Conservation (phyloP, 2,888 invertebrate genomes). For the Pollenia amentaria region DNA sequence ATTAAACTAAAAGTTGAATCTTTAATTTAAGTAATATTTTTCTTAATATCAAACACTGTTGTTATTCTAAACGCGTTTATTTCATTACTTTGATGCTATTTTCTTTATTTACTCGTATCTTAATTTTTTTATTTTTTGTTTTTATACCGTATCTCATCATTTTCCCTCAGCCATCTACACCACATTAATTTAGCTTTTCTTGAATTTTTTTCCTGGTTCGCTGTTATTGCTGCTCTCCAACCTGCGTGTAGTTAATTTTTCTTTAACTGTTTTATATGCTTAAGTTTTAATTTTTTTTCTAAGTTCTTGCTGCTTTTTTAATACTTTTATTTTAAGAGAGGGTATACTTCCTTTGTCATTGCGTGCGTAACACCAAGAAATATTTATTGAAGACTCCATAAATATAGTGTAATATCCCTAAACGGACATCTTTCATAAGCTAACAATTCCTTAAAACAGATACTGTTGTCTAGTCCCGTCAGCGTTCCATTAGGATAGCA, state of each 20-base stretch:
- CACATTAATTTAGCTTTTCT: constrained; percentile 14
- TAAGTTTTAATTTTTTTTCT: constrained; percentile 37
- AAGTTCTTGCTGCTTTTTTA: constrained; percentile 12
- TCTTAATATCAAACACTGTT: constrained; percentile 32
- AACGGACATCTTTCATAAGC: too few relatives aligned
- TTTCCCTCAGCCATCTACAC: neutral
- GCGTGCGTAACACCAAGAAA: too few relatives aligned
- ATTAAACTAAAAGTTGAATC: too few relatives aligned
- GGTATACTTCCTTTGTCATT: too few relatives aligned
- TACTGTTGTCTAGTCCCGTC: too few relatives aligned
- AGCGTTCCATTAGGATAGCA: too few relatives aligned
- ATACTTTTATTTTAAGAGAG: too few relatives aligned
- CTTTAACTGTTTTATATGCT: constrained; percentile 61
- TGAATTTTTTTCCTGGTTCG: neutral
- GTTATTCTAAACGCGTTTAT: constrained; percentile 52
- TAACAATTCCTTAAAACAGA: too few relatives aligned
- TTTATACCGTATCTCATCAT: constrained; percentile 3
- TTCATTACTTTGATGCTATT: constrained; percentile 59
- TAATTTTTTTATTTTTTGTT: constrained; percentile 9
- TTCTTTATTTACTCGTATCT: constrained; percentile 44
- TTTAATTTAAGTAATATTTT: neutral
- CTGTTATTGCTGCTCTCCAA: constrained; percentile 25
- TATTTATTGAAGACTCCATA: too few relatives aligned
- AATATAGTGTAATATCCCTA: too few relatives aligned
- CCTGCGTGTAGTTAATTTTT: constrained; percentile 64